Base-by-base conservation (phyloP, 2,888 invertebrate species). In the Zhuqinia jingwanae region DNA sequence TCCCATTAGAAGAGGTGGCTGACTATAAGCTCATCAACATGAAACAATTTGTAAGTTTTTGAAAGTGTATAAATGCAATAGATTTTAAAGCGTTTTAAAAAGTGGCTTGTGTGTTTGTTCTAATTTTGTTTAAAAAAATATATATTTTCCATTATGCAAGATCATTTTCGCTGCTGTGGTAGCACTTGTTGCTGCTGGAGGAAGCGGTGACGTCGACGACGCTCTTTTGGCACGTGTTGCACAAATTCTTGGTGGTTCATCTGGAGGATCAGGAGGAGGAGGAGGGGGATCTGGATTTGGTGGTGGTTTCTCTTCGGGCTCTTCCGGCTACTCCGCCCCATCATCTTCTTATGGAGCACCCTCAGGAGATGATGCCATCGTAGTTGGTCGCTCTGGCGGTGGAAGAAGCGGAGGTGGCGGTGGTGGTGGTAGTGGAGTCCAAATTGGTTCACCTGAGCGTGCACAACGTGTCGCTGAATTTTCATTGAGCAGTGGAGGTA, bases 111-210 rank as follows among this genome's bases (percentile, higher is more conserved):
- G 20, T 36, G 15, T 6, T 8, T 30, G 17, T 20, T 65, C 36
- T 30, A 36, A 56, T 1, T n/a, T 1, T 36, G 56, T 65, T 80
- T 42, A 45, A n/a, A 20, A 20, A 17, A 50, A 76, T 25, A 13
- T 36, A 36, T 36, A 8, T 8, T 36, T 36, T 36, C 8, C 8
- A 36, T 70, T 65, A 36, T 36, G 8, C 8, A 45, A n/a, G 88
- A 47, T 89, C 60, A 76, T 89, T 70, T 70, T 89, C 27, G 86
- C 89, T n/a, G 58, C 86, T 0, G 68, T 87, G 36, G 70, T 89
- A 20, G 89, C 86, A 13, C 58, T 88, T 6, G 87, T 79, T 27
- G 85, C 89, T 65, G 89, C 89, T 22, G 89, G 89, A 76, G 84
- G 88, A 2, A 58, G 65, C 36, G 86, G 86, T 30, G 85, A 83